Evolutionary conservation across 2,888 invertebrate species (phyloP), one percentile per base, ranked within the genome.

Genomic region (Xestia xanthographa): DNA sequence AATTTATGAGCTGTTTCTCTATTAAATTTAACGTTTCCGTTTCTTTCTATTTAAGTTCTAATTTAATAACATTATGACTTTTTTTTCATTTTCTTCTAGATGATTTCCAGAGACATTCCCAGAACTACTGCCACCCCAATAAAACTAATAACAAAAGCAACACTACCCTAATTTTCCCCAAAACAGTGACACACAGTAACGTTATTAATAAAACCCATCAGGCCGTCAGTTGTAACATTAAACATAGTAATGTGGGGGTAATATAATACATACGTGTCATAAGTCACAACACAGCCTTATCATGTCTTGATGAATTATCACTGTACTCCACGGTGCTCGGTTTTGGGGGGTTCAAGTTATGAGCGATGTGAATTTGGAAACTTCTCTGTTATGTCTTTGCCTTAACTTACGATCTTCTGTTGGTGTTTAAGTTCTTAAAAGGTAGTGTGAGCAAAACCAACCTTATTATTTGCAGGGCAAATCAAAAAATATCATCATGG

Each of bases 271-370:
- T 90, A 84, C 79, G 72, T 88, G 91, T 91, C 90, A 90, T 90
- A 90, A 93, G 93, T 94, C 94, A 93, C 92, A 92, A 92, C 93
- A 92, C 90, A 88, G 89, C 90, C 93, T 94, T 95, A 95, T 95
- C 95, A 93, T 91, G 92, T 92, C 92, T 90, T 92, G 93, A 94
- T 95, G 93, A 95, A 94, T 95, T 95, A 95, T 93, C 92, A 91
- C 90, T 83, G 90, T 88, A 71, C 71, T 79, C 85, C 86, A 85
- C 82, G 87, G 84, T 85, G 66, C 79, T 72, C 58, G 72, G 79
- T 71, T 79, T 79, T 66, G 70, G 72, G 72, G 34, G 87, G 86
- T 79, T 17, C 81, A 89, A 89, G 87, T 72, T 70, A 80, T 73
- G 76, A 72, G 83, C 60, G 72, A 68, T 77, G 62, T 38, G 53